Conservation (phyloP, 2,888 invertebrate genomes). For the Drosophila multiciliata region DNA sequence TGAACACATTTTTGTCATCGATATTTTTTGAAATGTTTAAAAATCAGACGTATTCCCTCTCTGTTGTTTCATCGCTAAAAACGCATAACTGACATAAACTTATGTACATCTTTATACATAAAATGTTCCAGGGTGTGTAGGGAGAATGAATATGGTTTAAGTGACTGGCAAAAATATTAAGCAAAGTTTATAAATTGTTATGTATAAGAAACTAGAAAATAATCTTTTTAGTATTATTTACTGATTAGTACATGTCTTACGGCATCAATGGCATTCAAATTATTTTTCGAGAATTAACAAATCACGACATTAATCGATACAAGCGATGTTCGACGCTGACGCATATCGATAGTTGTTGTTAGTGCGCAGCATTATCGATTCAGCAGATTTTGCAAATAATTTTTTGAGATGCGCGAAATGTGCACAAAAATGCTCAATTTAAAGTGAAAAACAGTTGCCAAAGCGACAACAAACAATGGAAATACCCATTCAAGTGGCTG, state of each 20-base stretch:
- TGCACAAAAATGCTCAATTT: conserved; percentile 40
- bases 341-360: conserved; percentile 43
- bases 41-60: not conserved
- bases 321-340: not conserved
- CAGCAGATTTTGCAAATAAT: conserved; percentile 57
- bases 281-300: not conserved
- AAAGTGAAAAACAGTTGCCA: conserved; percentile 50
- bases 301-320: not conserved
- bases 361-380: conserved; percentile 79
- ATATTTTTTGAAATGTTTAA: not conserved
- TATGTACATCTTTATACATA: not conserved
- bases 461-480: conserved; percentile 86
- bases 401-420: conserved; percentile 53
- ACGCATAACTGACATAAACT: not conserved
- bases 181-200: not conserved
- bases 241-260: not conserved
- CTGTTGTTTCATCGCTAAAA: not conserved
- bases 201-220: not conserved
- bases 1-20: conserved; percentile 12
- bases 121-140: not conserved
- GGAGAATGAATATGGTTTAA: not conserved
- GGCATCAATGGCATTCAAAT: not conserved
- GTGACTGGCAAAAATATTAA: not conserved
- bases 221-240: not conserved
- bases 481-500: conserved; percentile 90